A percentile compares a stretch with the other conserved stretches of the same genome.
These are phyloP conservation scores for Andrena praecox DNA, from an alignment of 2,888 invertebrate species.

Conservation along the genomic window DNA sequence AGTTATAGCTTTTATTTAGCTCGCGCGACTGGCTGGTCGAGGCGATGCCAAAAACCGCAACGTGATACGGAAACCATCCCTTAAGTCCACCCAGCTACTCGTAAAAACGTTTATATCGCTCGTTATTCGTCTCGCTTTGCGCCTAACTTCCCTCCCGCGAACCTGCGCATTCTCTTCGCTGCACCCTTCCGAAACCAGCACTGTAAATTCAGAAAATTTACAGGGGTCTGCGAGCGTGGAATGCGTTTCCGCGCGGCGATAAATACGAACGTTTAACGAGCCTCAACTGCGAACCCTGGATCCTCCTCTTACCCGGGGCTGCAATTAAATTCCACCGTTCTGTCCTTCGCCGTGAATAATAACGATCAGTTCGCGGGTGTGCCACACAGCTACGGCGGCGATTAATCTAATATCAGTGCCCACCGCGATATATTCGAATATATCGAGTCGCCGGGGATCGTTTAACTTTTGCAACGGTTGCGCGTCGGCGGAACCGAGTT, in stretches of 20 bases:
- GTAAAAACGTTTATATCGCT: conserved; percentile 50
- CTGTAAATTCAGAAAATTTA: conserved; percentile 40
- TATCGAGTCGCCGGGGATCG: neutral
- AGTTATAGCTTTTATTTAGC: conserved; percentile 24
- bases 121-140: conserved; percentile 33
- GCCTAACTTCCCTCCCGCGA: conserved; percentile 24
- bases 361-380: neutral
- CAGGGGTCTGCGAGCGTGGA: neutral
- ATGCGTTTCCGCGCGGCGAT: neutral
- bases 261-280: conserved; percentile 20
- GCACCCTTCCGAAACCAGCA: neutral
- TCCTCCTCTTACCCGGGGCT: neutral
- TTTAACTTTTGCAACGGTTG: neutral
- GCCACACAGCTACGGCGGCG: too few species aligned
- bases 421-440: neutral
- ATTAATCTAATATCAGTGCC: too few species aligned
- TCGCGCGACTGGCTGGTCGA: conserved; percentile 2
- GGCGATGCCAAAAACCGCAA: conserved; percentile 24
- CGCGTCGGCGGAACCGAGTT: neutral
- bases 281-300: neutral
- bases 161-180: neutral
- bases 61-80: conserved; percentile 33
- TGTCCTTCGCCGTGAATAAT: neutral
- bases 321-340: neutral
- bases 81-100: conserved; percentile 34